phyloP scores from a whole-genome alignment of 2,888 invertebrate genomes.

The Drosophila colorata region DNA sequence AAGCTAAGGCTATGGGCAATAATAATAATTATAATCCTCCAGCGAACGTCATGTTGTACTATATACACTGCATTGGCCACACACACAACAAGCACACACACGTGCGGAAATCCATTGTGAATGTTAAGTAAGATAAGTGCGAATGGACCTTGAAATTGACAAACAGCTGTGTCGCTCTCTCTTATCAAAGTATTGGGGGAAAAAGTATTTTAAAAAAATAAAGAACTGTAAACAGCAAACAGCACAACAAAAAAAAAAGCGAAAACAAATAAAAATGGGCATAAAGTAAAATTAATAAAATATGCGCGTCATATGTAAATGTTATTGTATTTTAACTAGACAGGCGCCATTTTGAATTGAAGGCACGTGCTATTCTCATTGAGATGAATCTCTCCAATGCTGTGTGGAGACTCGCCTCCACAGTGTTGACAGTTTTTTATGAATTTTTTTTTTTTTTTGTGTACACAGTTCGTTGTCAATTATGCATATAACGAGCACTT shows the following conservation, averaged over 20 bases:
- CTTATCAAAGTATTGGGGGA: slow-evolving; percentile 29
- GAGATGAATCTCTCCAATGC: slow-evolving; percentile 29
- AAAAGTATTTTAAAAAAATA: slow-evolving; percentile 2
- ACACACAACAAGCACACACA: slow-evolving; percentile 5
- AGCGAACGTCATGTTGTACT: slow-evolving; percentile 30
- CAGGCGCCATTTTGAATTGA: slow-evolving; percentile 49
- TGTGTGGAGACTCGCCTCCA: slow-evolving; percentile 18
- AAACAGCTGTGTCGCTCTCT: slow-evolving; percentile 65
- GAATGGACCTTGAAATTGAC: slow-evolving; percentile 68
- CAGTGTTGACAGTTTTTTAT: slow-evolving; percentile 21
- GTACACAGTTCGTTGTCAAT: slow-evolving; percentile 33
- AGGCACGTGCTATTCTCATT: slow-evolving; percentile 44
- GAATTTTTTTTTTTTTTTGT: background rate
- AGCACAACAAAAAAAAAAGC: slow-evolving; percentile 6
- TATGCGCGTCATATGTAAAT: slow-evolving; percentile 27
- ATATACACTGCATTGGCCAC: slow-evolving; percentile 31
- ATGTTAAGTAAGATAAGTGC: slow-evolving; percentile 64
- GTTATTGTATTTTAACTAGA: background rate
- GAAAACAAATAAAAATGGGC: slow-evolving; percentile 27
- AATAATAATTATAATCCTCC: slow-evolving; percentile 29
- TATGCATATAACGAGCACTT: slow-evolving; percentile 39
- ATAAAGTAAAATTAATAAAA: slow-evolving; percentile 39
- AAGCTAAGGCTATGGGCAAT: slow-evolving; percentile 52
- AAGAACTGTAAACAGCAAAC: slow-evolving; percentile 33
- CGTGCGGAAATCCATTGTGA: slow-evolving; percentile 29